phyloP scores from a whole-genome alignment of 2,888 invertebrate genomes.

The Amiota communis region DNA sequence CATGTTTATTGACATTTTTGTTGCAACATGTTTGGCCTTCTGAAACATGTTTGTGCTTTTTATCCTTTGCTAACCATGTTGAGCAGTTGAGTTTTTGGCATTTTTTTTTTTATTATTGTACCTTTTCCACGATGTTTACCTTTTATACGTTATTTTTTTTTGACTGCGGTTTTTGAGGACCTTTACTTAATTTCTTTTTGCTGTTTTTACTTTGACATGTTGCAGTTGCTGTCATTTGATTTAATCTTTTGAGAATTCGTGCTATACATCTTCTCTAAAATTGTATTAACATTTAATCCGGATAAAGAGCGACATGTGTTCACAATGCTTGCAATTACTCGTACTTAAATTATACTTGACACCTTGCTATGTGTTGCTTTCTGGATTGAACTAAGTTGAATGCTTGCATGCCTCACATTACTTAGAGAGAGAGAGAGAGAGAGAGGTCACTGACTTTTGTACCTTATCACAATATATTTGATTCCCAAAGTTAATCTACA shows the following conservation, averaged over 20 bases:
- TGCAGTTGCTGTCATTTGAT: not conserved
- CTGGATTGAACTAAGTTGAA: no score
- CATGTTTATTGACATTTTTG: conserved; percentile 21
- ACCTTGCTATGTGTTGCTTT: no score
- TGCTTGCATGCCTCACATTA: no score
- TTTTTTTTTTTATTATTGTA: no score
- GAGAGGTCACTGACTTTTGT: no score
- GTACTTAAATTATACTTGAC: no score
- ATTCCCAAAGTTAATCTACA: conserved; percentile 14
- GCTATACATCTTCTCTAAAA: not conserved
- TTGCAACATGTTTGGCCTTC: conserved; percentile 24
- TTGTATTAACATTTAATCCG: no score
- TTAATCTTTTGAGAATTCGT: no score
- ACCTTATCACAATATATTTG: not conserved
- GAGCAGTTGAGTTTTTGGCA: not conserved
- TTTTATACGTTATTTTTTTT: not conserved
- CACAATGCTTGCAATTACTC: no score
- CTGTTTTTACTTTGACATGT: not conserved
- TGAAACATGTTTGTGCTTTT: conserved; percentile 23
- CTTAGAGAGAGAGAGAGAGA: no score
- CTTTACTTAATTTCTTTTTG: not conserved
- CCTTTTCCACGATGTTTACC: not conserved
- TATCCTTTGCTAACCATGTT: conserved; percentile 32
- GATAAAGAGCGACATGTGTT: no score
- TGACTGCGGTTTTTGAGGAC: not conserved